These are phyloP conservation scores for Drymodes brunneopygia DNA, from an alignment of 2,113 vertebrate genomes.

Conservation along the genomic window DNA sequence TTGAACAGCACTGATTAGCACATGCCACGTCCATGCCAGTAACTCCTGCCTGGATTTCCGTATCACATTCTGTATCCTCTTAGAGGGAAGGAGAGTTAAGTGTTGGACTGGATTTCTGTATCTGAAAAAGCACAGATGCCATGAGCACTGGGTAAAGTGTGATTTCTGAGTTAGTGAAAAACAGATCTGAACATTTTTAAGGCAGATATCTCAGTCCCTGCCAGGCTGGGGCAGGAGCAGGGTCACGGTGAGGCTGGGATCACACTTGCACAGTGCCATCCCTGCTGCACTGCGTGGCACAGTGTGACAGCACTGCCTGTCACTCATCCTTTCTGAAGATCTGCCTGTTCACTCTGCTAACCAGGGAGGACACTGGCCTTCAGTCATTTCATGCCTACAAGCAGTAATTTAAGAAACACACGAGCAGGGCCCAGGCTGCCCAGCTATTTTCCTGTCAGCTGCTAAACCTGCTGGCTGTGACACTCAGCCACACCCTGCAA, in stretches of 20 bases:
- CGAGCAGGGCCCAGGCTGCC: background rate
- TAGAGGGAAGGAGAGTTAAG: background rate
- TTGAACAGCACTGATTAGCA: background rate
- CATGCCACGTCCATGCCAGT: background rate
- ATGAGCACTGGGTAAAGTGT: background rate
- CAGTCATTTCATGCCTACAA: background rate
- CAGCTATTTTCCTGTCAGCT: constrained; percentile 12
- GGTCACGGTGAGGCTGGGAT: background rate
- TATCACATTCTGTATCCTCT: background rate
- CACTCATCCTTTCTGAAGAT: background rate
- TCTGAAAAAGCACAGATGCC: constrained; percentile 8
- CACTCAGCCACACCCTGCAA: background rate
- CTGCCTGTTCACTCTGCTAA: background rate
- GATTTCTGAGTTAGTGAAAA: constrained; percentile 18
- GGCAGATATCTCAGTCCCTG: background rate
- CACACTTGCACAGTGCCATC: background rate
- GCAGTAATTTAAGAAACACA: constrained; percentile 19
- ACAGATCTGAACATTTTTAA: background rate
- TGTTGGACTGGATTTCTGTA: constrained; percentile 21
- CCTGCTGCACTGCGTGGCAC: background rate
- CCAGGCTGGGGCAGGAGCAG: background rate
- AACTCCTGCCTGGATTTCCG: background rate
- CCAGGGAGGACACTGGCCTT: background rate
- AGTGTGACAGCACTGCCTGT: background rate
- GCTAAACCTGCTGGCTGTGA: background rate